phyloP scores from a whole-genome alignment of 2,113 vertebrate genomes.

The Ptilonorhynchus violaceus region DNA sequence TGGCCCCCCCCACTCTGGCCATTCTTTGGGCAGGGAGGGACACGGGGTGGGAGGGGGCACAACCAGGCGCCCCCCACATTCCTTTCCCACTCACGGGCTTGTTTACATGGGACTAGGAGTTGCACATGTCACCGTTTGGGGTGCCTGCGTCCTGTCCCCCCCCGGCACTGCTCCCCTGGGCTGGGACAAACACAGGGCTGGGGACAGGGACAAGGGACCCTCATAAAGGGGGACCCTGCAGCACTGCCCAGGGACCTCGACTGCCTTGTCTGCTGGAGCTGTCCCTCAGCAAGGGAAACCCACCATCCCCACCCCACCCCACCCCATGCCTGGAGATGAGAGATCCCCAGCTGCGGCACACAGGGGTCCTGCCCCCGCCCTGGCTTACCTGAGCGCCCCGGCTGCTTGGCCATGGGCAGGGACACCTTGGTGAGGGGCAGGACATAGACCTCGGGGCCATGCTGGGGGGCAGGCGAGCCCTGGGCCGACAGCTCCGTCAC shows the following conservation, averaged over 20 bases:
- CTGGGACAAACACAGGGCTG: not conserved
- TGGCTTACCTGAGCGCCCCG: conserved; percentile 84
- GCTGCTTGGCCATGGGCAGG: conserved; percentile 88
- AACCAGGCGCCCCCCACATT: conserved; percentile 55
- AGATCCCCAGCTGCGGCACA: accelerated
- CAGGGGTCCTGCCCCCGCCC: accelerated
- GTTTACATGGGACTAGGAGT: not conserved
- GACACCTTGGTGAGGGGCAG: conserved; percentile 92
- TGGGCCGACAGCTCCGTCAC: conserved; percentile 80
- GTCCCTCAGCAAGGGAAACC: too few species aligned
- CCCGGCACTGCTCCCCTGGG: accelerated
- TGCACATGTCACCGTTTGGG: accelerated
- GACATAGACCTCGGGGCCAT: conserved; percentile 90
- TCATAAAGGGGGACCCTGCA: not conserved
- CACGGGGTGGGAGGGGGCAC: not conserved
- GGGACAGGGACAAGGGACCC: not conserved
- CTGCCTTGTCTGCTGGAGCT: not conserved
- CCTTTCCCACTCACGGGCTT: conserved; percentile 63
- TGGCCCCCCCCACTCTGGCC: conserved; percentile 62
- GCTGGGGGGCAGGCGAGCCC: conserved; percentile 81
- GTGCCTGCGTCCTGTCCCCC: not conserved
- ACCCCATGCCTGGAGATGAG: accelerated
- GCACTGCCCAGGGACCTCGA: accelerated
- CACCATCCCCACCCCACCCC: not conserved
- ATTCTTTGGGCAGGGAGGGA: conserved; percentile 68